A percentile compares a stretch with the other conserved stretches of the same genome.
These are phyloP conservation scores for Rotaria socialis DNA, from an alignment of 2,888 invertebrate species.

Conservation along the genomic window DNA sequence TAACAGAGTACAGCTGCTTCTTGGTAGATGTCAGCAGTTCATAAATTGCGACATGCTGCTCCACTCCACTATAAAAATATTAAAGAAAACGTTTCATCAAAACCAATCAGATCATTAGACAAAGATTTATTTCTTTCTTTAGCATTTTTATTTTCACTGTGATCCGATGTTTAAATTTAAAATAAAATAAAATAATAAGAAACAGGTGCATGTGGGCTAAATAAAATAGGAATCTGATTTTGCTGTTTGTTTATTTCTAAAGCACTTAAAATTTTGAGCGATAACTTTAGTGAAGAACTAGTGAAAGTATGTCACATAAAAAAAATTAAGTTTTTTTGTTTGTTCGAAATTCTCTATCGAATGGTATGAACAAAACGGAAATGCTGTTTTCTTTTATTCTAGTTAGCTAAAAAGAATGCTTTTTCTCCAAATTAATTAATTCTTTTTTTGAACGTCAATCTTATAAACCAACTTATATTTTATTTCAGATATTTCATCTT, in stretches of 20 bases:
- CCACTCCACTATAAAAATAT: background rate
- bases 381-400: too few species aligned
- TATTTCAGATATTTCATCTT: background rate
- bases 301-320: background rate
- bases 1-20: too few species aligned
- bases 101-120: background rate
- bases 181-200: background rate
- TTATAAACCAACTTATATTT: background rate
- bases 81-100: background rate
- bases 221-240: too few species aligned
- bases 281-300: too few species aligned
- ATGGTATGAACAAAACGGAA: background rate
- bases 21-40: background rate
- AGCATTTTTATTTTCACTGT: background rate
- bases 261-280: too few species aligned
- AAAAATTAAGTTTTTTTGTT: slow-evolving; percentile 43
- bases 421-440: slow-evolving; percentile 41
- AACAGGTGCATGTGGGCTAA: too few species aligned
- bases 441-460: background rate
- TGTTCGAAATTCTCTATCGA: slow-evolving; percentile 36
- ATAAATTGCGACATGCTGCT: background rate
- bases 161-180: too few species aligned
- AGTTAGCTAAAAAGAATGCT: too few species aligned
- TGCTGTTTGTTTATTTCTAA: too few species aligned
- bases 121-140: background rate